Conservation (phyloP, 2,797 vertebrate genomes). For the Gouania willdenowi region DNA sequence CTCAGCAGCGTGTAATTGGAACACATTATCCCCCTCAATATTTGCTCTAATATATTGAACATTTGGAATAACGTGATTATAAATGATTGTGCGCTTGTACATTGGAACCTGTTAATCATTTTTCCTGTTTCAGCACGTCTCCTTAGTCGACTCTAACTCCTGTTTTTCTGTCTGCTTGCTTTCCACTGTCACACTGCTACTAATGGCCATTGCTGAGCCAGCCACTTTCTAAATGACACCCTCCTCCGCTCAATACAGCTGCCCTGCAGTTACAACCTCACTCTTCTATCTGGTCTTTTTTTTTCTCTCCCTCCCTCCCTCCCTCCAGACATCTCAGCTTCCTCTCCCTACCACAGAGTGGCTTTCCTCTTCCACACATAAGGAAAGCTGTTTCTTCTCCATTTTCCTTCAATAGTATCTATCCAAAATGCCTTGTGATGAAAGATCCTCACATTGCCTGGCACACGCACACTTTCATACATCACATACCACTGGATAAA, state of each 20-base stretch:
- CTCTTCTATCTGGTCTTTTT: conserved; percentile 7
- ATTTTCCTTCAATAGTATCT: conserved; percentile 43
- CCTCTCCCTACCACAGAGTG: conserved; percentile 28
- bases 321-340: conserved; percentile 21
- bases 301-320: background rate
- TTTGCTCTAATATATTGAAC: no score
- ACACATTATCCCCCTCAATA: no score
- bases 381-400: conserved; percentile 41
- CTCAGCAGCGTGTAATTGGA: no score
- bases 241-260: conserved; percentile 69
- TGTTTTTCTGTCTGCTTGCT: conserved; percentile 48
- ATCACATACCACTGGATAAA: conserved; percentile 32
- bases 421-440: conserved; percentile 44
- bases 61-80: no score
- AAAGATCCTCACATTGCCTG: conserved; percentile 41
- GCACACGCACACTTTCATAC: conserved; percentile 31
- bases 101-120: background rate
- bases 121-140: conserved; percentile 13
- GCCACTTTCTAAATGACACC: conserved; percentile 73
- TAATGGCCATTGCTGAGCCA: conserved; percentile 75
- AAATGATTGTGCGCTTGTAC: no score
- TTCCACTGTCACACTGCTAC: conserved; percentile 67
- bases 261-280: conserved; percentile 53
- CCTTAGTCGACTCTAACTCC: conserved; percentile 29
- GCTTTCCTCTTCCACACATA: conserved; percentile 19